Percentiles rank a stretch among this genome's conserved stretches.
These are phyloP conservation scores for Chroicocephalus ridibundus DNA, from an alignment of 2,113 vertebrate genomes.

Conservation along the genomic window DNA sequence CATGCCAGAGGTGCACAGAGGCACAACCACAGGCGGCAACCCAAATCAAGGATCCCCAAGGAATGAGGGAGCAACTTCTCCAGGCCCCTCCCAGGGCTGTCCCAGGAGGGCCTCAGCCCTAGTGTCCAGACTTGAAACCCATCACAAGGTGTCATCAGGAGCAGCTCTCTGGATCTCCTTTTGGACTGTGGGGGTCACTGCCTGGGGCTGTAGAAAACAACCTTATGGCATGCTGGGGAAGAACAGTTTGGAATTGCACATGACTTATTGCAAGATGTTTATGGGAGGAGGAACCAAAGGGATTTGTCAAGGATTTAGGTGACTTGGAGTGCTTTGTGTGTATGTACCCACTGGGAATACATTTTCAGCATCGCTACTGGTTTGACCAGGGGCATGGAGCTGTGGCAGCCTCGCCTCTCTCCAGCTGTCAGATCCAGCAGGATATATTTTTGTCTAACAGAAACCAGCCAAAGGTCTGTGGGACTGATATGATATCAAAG, in stretches of 20 bases:
- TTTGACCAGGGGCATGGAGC: neutral
- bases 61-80: neutral
- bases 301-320: neutral
- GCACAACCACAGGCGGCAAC: neutral
- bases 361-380: neutral
- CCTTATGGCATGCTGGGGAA: neutral
- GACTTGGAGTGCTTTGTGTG: neutral
- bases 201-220: neutral
- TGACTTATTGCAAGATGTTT: neutral
- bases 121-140: neutral
- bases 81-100: neutral
- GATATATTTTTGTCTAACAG: neutral
- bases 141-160: neutral
- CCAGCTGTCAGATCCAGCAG: neutral
- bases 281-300: neutral
- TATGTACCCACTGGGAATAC: neutral
- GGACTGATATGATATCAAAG: neutral
- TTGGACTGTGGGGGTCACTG: neutral
- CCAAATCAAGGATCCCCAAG: neutral
- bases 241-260: neutral
- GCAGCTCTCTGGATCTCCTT: neutral
- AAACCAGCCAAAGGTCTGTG: neutral
- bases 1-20: neutral
- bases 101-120: neutral
- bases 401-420: neutral